phyloP scores from a whole-genome alignment of 2,113 vertebrate species.

The Clinocottus analis region DNA sequence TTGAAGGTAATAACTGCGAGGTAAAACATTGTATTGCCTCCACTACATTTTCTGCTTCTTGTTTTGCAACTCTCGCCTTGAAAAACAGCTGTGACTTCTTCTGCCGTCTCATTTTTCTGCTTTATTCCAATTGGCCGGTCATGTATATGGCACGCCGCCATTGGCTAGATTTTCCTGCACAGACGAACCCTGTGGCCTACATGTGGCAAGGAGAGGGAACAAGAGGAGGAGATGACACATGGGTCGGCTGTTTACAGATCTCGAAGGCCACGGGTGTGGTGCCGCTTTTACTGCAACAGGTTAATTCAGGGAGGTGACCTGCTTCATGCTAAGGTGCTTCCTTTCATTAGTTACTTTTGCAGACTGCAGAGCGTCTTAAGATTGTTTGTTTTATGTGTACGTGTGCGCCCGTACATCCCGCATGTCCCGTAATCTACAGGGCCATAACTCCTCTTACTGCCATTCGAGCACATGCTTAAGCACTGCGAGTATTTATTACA shows the following conservation, averaged over 20 bases:
- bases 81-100: conserved; percentile 12
- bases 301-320: conserved; percentile 35
- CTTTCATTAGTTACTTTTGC: conserved; percentile 16
- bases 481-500: conserved; percentile 72
- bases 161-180: conserved; percentile 65
- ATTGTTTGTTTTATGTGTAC: conserved; percentile 9
- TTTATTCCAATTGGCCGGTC: conserved; percentile 50
- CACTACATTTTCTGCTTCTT: conserved; percentile 12
- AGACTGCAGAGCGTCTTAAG: conserved; percentile 2
- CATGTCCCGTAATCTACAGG: conserved; percentile 56
- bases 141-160: conserved; percentile 42
- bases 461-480: conserved; percentile 26
- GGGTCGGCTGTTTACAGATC: conserved; percentile 69
- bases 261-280: conserved; percentile 59
- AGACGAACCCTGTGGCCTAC: conserved; percentile 49
- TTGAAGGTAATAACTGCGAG: not conserved
- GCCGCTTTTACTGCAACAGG: conserved; percentile 21
- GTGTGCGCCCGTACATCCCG: not conserved
- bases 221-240: conserved; percentile 59
- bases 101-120: conserved; percentile 22
- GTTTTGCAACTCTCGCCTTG: conserved; percentile 56
- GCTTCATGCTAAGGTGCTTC: conserved; percentile 3
- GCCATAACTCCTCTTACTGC: conserved; percentile 35
- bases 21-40: not conserved
- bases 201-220: conserved; percentile 51